These are phyloP conservation scores for Xerus inauris DNA, from an alignment of 2,113 vertebrate species.

Conservation along the genomic window DNA sequence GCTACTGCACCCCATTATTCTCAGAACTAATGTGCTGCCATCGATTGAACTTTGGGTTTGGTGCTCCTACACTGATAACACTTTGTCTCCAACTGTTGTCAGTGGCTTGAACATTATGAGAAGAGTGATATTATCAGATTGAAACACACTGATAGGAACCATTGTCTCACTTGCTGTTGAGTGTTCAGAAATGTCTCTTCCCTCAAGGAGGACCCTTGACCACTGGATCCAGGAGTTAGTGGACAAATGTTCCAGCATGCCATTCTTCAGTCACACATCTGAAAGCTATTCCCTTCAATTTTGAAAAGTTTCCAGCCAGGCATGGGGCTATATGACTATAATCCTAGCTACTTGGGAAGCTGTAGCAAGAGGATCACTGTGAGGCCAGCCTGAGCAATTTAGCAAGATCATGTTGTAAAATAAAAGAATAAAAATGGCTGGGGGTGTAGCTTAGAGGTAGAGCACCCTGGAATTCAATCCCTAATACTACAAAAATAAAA, in stretches of 20 bases:
- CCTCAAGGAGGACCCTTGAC: too few relatives aligned
- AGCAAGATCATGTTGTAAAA: too few relatives aligned
- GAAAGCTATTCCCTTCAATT: background rate
- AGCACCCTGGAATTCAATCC: too few relatives aligned
- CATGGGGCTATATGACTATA: too few relatives aligned
- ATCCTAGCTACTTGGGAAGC: too few relatives aligned
- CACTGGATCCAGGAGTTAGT: background rate
- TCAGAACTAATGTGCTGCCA: background rate
- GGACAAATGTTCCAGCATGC: background rate
- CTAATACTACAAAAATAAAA: too few relatives aligned
- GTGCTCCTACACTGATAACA: rapidly evolving
- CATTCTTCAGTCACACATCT: background rate
- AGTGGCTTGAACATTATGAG: background rate
- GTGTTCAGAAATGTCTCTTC: background rate
- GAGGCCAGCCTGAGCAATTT: too few relatives aligned
- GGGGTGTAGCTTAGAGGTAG: too few relatives aligned
- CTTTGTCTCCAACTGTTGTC: rapidly evolving
- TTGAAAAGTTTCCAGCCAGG: too few relatives aligned
- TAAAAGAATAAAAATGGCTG: too few relatives aligned
- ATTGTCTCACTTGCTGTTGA: background rate
- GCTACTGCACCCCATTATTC: background rate
- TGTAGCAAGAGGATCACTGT: too few relatives aligned
- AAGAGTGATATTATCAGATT: background rate
- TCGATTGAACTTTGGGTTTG: background rate
- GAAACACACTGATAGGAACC: background rate